Conservation (phyloP, 2,888 invertebrate species). For the Nasonovia ribisnigri region DNA sequence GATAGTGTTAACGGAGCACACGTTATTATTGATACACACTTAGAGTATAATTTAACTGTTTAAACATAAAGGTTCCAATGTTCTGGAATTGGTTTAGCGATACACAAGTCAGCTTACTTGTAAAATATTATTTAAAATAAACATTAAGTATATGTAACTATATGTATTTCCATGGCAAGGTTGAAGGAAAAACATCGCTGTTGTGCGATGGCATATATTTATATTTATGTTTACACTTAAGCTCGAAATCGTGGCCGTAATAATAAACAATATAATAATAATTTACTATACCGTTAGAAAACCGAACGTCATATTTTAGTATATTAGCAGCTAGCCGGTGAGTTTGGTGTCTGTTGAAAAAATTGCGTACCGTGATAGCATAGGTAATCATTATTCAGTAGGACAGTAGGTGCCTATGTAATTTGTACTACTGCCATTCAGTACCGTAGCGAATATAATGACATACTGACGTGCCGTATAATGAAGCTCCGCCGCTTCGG, state of each 20-base stretch:
- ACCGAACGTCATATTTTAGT: neutral
- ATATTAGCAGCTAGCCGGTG: too few species aligned
- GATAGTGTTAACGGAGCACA: neutral
- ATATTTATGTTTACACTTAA: neutral
- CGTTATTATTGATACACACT: neutral
- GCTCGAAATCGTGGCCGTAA: neutral
- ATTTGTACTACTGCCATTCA: neutral
- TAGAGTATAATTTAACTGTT: neutral
- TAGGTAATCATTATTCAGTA: neutral
- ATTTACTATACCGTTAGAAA: neutral
- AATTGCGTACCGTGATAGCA: neutral
- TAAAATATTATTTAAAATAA: conserved; percentile 11
- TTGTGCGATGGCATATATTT: neutral
- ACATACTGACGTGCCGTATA: neutral
- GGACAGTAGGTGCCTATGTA: neutral
- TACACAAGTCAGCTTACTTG: neutral
- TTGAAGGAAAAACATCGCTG: neutral
- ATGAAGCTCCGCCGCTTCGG: neutral
- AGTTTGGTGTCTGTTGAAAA: neutral
- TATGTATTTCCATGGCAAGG: neutral
- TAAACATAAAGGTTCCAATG: neutral
- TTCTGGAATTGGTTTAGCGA: neutral
- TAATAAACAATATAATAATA: neutral
- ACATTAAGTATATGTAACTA: neutral
- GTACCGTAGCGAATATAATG: neutral